Base-by-base conservation (phyloP, 2,113 vertebrate genomes). In the Hystrix cristata region DNA sequence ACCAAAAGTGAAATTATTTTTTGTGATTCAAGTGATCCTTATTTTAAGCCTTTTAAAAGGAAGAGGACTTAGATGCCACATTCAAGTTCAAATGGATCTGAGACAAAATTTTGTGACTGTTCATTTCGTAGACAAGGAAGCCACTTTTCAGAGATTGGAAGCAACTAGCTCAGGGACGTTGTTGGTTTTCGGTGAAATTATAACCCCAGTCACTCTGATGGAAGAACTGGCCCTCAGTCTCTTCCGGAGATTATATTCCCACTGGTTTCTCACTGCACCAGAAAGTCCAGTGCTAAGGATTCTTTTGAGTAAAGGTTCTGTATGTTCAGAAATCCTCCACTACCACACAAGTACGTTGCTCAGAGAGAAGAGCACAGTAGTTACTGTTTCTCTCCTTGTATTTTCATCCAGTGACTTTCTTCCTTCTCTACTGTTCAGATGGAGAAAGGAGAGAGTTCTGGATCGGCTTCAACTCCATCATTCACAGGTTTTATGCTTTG, bases 261-360 rank as follows among this genome's bases (percentile, higher is more conserved):
- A 21, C 18, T 82, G 46, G 89, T 78, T 87, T 95, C 60, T 86
- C 51, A 84, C n/a, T 92, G 46, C 8, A n/a, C 1, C 29, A 72
- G 21, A 31, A 90, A 85, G 62, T 64, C 53, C 23, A 46, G 12
- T 48, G 29, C 23, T 83, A 27, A 64, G 7, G 83, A 62, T 69
- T 53, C 8, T 64, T 97, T 87, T 43, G 60, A 82, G 21, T 60
- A 67, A 91, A 80, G 15, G 69, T 59, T 8, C 27, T 29, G 10
- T 85, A 38, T 34, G 57, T 59, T 96, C 87, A 67, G 71, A 95
- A 93, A 80, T 83, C 46, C 18, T 87, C 55, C 60, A n/a, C 12
- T 71, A 65, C 62, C 1, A 34, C 29, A 13, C 19, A 19, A 4
- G 29, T 46, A 18, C 18, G 3, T 90, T 62, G 27, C 62, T 51